These are phyloP conservation scores for Lagodon rhomboides DNA, from an alignment of 2,797 vertebrate genomes.

Conservation along the genomic window DNA sequence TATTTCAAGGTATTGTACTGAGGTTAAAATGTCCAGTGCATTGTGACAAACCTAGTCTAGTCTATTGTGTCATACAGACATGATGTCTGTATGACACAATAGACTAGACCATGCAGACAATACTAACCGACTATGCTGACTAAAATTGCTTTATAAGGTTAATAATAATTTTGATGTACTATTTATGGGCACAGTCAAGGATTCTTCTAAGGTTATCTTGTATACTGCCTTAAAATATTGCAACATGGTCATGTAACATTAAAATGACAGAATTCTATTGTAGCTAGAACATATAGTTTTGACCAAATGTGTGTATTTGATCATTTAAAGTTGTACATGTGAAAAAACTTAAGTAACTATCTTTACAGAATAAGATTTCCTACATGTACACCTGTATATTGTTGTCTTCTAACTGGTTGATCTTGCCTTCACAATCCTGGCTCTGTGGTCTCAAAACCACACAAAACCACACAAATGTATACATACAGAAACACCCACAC, in stretches of 20 bases:
- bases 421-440: constrained; percentile 27
- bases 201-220: neutral
- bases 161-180: neutral
- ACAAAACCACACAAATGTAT: constrained; percentile 58
- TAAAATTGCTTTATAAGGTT: neutral
- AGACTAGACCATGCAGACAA: neutral
- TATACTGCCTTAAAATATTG: neutral
- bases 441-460: constrained; percentile 34
- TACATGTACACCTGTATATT: constrained; percentile 1
- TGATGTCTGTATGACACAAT: neutral
- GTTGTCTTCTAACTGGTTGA: constrained; percentile 7
- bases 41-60: too few species aligned
- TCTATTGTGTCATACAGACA: too few species aligned
- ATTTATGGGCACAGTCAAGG: neutral
- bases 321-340: neutral
- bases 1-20: too few species aligned
- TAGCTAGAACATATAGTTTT: neutral
- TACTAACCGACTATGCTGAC: neutral
- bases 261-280: neutral
- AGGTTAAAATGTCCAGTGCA: too few species aligned
- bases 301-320: neutral
- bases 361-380: neutral
- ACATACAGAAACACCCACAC: constrained; percentile 54
- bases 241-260: neutral
- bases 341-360: neutral